These are phyloP conservation scores for Callospermophilus lateralis DNA, from an alignment of 2,113 vertebrate genomes.

Conservation along the genomic window DNA sequence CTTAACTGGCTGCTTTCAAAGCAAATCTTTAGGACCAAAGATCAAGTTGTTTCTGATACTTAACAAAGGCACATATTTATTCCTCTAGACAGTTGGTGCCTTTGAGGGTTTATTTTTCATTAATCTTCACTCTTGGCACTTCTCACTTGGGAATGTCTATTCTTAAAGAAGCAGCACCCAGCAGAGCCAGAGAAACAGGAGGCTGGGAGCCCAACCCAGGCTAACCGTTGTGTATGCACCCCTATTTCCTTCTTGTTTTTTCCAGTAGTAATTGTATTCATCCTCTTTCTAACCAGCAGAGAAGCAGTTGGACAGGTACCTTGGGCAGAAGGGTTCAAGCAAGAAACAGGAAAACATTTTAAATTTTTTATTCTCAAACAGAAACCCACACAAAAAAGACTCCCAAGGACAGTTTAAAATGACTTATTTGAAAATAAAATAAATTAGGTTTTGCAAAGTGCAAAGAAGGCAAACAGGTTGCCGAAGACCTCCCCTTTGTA, in stretches of 20 bases:
- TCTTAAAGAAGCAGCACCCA: not conserved
- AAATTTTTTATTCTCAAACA: not conserved
- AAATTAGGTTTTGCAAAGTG: not conserved
- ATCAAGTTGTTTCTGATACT: conserved; percentile 10
- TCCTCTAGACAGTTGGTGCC: not conserved
- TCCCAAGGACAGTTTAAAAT: not conserved
- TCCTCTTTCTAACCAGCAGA: not conserved
- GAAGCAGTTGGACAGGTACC: not conserved
- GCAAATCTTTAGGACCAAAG: conserved; percentile 11
- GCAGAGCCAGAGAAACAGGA: not conserved
- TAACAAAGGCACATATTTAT: not conserved
- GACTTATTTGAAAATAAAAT: not conserved
- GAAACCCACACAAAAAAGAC: not conserved
- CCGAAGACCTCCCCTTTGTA: not conserved
- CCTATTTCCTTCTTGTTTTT: too few relatives aligned
- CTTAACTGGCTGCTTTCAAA: conserved; percentile 48
- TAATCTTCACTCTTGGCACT: not conserved
- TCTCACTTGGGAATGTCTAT: not conserved
- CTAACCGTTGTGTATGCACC: not conserved
- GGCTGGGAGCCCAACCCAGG: not conserved
- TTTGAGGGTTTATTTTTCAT: conserved; percentile 1
- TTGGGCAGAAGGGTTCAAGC: not conserved
- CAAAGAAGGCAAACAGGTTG: not conserved
- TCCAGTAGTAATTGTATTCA: not conserved
- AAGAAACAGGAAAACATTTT: not conserved